A percentile compares a stretch with the other conserved stretches of the same genome.
Conservation (phyloP, 92 coral and sea anemone species). For the Ricordea florida region DNA sequence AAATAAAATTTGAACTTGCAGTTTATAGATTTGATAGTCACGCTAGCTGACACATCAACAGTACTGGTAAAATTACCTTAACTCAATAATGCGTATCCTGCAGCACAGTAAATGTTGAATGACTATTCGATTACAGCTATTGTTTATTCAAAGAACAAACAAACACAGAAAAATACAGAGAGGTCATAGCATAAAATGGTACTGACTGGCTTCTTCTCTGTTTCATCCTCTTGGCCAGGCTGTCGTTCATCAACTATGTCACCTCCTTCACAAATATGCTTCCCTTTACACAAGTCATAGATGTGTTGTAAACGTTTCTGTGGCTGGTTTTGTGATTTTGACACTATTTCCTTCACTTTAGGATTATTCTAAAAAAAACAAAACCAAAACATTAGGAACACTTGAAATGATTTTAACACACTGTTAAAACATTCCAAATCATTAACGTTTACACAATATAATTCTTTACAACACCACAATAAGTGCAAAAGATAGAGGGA, state of each 20-base stretch:
- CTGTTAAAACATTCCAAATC: too few species aligned
- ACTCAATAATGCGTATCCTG: too few species aligned
- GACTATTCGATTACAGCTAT: not conserved
- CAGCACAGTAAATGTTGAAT: not conserved
- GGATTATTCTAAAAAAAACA: conserved; percentile 74
- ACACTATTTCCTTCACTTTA: conserved; percentile 84
- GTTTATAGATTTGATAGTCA: too few species aligned
- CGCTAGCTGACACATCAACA: too few species aligned
- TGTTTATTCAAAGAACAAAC: not conserved
- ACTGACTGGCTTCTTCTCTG: conserved; percentile 86
- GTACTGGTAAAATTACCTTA: too few species aligned
- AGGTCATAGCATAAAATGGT: too few species aligned
- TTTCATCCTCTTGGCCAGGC: conserved; percentile 73
- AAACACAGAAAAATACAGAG: too few species aligned
- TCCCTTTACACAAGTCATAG: conserved; percentile 95
- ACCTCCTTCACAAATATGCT: conserved; percentile 95
- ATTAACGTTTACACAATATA: too few species aligned
- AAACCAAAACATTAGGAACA: not conserved
- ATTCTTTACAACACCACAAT: too few species aligned
- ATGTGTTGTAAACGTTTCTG: conserved; percentile 89
- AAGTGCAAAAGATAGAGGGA: too few species aligned
- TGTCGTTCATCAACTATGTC: conserved; percentile 88
- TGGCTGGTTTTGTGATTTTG: conserved; percentile 84
- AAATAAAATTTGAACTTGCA: too few species aligned
- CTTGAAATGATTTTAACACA: not conserved